Base-by-base conservation (phyloP, 1,140 invertebrate species). In the Mamestra configurata region DNA sequence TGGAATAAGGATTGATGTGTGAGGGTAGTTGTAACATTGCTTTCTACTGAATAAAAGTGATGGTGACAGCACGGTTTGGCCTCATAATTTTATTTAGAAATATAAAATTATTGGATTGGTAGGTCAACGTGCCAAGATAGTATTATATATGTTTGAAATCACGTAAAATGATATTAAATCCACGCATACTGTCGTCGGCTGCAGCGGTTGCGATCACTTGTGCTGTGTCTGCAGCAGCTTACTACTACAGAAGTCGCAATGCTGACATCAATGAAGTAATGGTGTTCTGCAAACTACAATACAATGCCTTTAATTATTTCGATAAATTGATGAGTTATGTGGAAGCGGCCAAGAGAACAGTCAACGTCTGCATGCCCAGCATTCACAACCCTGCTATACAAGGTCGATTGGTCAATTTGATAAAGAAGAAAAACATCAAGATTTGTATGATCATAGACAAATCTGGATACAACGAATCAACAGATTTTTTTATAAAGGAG, bases 231-330 rank as follows among this genome's bases (percentile, higher is more conserved):
- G 91, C 90, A 1, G 93, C 92, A 51, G 93, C 91, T 24, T 93
- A 88, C 81, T 95, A 88, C 80, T 93, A 92, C 78, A 94, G 89
- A 86, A 93, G 86, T 80, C 86, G 92, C 59, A 89, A 84, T 70
- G 79, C 83, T n/a, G 91, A 93, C 72, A 85, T 93, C 49, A 95
- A 95, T 84, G 92, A 95, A 88, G 92, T 95, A 31, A 94, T 95
- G 93, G 90, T 95, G 46, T 95, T 95, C 82, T 95, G 92, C 80
- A 95, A 95, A 84, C 78, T 95, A 37, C 93, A 95, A 75, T 92
- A 84, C 51, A 95, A 95, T 80, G 90, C 89, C 10, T 89, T 88
- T 49, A 93, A 92, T 78, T 95, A 89, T 79, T 95, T 95, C 86
- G 93, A 95, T 78, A 93, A 92, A 80, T 81, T 95, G 70, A 86